Evolutionary conservation across 2,797 vertebrate species (phyloP), one percentile per base, ranked within the genome.

Genomic region (Hypotaenidia okinawae): DNA sequence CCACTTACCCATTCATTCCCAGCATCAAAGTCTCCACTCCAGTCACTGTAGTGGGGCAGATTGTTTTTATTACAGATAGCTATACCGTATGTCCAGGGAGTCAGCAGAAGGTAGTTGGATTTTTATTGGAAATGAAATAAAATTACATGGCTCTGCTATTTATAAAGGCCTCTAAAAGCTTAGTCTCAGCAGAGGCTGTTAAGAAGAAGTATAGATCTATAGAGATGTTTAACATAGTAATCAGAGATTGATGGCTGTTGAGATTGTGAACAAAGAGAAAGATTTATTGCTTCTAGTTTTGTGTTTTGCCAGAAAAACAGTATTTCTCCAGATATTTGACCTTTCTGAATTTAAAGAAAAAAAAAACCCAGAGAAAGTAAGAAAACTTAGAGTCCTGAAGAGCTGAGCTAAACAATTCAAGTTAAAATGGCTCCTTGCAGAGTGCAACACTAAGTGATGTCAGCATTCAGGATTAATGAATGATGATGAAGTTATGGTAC

Each of bases 161-260:
- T 82, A 57, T 84, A 70, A 84, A 90, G 41, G 41, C 13, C 15
- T 62, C 41, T 93, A 37, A 66, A 73, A 77, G 37, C 80, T 13
- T 82, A 24, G 32, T 73, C 89, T 85, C 63, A 62, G 45, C 55
- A 82, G 49, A 82, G 37, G 10, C 43, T 66, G 32, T 78, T 95
- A 68, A 49, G 66, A 91, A 93, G 70, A 45, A 82, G 11, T 66
- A 85, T 45, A 84, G 32, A 61, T 67, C 81, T 76, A 67, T 49
- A 77, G 47, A 91, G 64, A 45, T 80, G 21, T 86, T 96, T 74
- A 88, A 81, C 39, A 69, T 37, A 86, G 45, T 37, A 79, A 93
- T 68, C 55, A 62, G 75, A 87, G 18, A 33, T 52, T 52, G 78
- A 90, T 81, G 39, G 28, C 39, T 79, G 67, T 57, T 75, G 69